Conservation (phyloP, 92 coral and sea anemone species). For the Palythoa heliodiscus region DNA sequence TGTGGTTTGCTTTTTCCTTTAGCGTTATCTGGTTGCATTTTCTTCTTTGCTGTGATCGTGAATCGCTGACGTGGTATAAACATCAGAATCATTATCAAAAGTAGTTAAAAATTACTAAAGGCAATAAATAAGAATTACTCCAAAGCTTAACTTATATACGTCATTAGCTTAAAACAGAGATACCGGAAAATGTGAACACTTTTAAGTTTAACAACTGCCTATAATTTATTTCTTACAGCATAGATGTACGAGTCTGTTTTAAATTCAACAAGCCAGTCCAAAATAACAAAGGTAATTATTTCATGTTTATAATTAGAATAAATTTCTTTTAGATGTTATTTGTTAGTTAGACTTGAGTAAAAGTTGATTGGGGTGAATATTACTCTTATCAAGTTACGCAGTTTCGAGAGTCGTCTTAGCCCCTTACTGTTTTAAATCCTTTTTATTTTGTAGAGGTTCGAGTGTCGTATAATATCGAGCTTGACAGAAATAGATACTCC, state of each 20-base stretch:
- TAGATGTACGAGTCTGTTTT: constrained; percentile 63
- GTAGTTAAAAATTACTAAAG: no score
- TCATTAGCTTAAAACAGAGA: neutral
- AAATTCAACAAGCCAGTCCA: constrained; percentile 56
- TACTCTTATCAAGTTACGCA: neutral
- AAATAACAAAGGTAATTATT: constrained; percentile 46
- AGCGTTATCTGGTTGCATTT: no score
- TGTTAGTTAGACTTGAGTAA: no score
- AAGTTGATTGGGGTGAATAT: no score
- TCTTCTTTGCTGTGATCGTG: no score
- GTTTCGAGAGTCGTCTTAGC: neutral
- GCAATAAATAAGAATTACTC: no score
- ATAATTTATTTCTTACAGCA: constrained; percentile 43
- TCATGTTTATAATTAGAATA: no score
- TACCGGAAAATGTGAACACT: neutral
- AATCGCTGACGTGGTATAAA: no score
- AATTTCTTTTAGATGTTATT: no score
- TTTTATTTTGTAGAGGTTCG: constrained; percentile 47
- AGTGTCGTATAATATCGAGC: constrained; percentile 61
- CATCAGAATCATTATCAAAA: no score
- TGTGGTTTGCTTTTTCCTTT: no score
- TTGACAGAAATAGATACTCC: constrained; percentile 60
- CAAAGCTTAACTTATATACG: no score
- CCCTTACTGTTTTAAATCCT: neutral
- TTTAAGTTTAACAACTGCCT: neutral